These are phyloP conservation scores for Zoanthus solanderi DNA, from an alignment of 92 coral and sea anemone species.

Conservation along the genomic window DNA sequence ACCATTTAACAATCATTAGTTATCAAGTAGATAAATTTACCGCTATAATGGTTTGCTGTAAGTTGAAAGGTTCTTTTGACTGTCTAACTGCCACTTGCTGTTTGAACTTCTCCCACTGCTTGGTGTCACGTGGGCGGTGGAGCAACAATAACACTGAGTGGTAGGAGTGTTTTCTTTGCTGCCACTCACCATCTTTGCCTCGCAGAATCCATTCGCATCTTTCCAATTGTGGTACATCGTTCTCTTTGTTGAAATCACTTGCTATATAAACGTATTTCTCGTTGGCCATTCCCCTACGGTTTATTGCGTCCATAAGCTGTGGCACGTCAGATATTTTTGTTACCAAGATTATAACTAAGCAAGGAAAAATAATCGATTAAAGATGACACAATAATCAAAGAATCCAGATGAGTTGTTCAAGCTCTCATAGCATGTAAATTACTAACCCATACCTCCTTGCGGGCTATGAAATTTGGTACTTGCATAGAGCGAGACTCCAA, in stretches of 20 bases:
- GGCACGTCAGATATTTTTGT: slow-evolving; percentile 61
- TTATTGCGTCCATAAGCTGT: slow-evolving; percentile 73
- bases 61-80: slow-evolving; percentile 44
- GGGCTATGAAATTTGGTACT: too few species aligned
- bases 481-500: too few species aligned
- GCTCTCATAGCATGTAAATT: too few species aligned
- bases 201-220: slow-evolving; percentile 70
- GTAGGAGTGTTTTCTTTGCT: slow-evolving; percentile 61
- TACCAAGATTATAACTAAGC: slow-evolving; percentile 77
- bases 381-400: neutral
- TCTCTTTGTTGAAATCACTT: slow-evolving; percentile 64
- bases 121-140: slow-evolving; percentile 69
- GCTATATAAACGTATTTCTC: slow-evolving; percentile 84
- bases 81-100: slow-evolving; percentile 46
- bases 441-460: too few species aligned
- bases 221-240: neutral
- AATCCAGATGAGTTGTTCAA: too few species aligned
- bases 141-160: slow-evolving; percentile 78
- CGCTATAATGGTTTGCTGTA: slow-evolving; percentile 17
- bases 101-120: slow-evolving; percentile 68
- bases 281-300: slow-evolving; percentile 76
- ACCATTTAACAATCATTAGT: too few species aligned
- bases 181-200: slow-evolving; percentile 38
- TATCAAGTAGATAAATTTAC: neutral
- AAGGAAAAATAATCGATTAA: neutral